phyloP scores from a whole-genome alignment of 1,140 invertebrate genomes.

The Drosophila azteca region DNA sequence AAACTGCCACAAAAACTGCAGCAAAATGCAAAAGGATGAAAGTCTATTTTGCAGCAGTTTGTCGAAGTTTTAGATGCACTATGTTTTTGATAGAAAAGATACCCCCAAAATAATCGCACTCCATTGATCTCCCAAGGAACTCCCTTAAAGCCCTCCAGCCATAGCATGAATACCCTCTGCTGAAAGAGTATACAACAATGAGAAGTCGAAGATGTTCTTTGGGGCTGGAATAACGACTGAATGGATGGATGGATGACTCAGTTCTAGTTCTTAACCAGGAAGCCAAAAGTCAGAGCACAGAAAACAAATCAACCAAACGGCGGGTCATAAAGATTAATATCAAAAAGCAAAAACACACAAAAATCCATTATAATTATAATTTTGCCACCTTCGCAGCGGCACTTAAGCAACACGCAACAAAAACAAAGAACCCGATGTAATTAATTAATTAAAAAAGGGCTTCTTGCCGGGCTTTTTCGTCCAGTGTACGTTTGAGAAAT shows the following conservation, averaged over 20 bases:
- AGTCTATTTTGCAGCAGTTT: slow-evolving; percentile 5
- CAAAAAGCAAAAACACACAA: background rate
- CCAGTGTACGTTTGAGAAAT: slow-evolving; percentile 21
- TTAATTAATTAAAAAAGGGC: slow-evolving; percentile 6
- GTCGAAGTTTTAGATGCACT: background rate
- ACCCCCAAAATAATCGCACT: too few species aligned
- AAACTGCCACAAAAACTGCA: slow-evolving; percentile 16
- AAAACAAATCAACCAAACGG: slow-evolving; percentile 12
- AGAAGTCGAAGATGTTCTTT: background rate
- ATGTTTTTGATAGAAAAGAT: background rate
- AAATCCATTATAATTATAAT: slow-evolving; percentile 44
- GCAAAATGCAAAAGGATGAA: slow-evolving; percentile 33
- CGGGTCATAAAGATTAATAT: slow-evolving; percentile 32
- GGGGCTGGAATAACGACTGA: background rate
- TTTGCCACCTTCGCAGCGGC: slow-evolving; percentile 24
- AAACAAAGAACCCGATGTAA: background rate
- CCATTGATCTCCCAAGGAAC: too few species aligned
- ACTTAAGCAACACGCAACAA: slow-evolving; percentile 5
- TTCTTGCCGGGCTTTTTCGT: slow-evolving; percentile 1
- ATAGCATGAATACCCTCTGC: background rate
- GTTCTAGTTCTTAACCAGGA: slow-evolving; percentile 37
- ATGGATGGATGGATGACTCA: slow-evolving; percentile 34
- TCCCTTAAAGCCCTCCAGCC: too few species aligned
- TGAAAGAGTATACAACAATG: background rate
- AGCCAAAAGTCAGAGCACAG: slow-evolving; percentile 13